These are phyloP conservation scores for Plemyria rubiginata DNA, from an alignment of 2,888 invertebrate species.

Conservation along the genomic window DNA sequence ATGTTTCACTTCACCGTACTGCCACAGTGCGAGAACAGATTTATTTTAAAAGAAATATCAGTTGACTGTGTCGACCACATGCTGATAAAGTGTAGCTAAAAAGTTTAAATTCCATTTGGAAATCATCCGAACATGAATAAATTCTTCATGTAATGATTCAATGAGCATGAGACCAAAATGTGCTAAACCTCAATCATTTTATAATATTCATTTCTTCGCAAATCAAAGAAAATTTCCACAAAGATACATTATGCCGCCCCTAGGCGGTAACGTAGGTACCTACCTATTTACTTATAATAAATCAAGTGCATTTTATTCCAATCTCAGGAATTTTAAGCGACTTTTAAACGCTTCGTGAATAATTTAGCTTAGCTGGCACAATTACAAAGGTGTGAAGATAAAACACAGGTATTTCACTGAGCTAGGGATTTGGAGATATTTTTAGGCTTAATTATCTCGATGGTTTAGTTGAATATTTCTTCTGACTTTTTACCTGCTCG, in stretches of 20 bases:
- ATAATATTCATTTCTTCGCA: conserved; percentile 1
- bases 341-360: conserved; percentile 14
- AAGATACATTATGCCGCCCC: conserved; percentile 12
- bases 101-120: no score
- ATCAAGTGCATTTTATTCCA: conserved; percentile 18
- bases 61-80: no score
- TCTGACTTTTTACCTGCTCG: no score
- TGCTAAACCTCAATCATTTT: neutral
- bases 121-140: no score
- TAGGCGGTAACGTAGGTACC: neutral
- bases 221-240: conserved; percentile 5
- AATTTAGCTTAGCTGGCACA: neutral
- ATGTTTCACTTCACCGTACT: no score
- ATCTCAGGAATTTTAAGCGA: conserved; percentile 21
- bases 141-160: no score
- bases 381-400: neutral
- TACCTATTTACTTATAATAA: no score
- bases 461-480: neutral
- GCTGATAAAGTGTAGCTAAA: no score
- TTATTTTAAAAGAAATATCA: no score
- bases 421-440: neutral
- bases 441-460: neutral
- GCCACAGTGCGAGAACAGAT: no score
- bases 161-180: no score
- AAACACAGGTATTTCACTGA: neutral